Conservation (phyloP, 2,888 invertebrate genomes). For the Oxystoma pomonae region DNA sequence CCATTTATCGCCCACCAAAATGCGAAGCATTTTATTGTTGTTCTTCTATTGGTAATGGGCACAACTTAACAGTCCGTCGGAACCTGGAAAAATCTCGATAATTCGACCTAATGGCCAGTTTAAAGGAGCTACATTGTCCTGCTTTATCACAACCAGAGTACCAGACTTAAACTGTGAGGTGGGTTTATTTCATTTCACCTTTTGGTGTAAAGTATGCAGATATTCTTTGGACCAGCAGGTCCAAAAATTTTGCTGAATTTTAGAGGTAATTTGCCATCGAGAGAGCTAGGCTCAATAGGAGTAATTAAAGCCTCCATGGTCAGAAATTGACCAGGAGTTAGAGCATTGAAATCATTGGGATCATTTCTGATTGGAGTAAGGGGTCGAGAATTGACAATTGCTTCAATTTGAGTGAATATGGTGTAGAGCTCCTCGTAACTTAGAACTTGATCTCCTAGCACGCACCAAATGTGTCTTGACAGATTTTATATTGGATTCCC, state of each 20-base stretch:
- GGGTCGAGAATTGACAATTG: not conserved
- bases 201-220: slow-evolving; percentile 2
- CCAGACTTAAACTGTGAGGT: not conserved
- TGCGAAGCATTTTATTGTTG: no score
- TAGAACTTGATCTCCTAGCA: not conserved
- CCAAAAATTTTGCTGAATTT: slow-evolving; percentile 3
- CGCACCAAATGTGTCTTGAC: not conserved
- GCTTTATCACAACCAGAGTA: not conserved
- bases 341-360: not conserved
- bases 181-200: not conserved
- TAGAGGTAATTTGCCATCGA: not conserved
- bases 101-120: not conserved
- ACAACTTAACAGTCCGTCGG: no score
- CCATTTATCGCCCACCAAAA: no score
- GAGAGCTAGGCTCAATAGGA: not conserved
- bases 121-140: not conserved
- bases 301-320: not conserved
- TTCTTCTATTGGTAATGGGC: no score
- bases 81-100: not conserved
- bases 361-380: not conserved
- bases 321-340: not conserved
- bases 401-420: not conserved
- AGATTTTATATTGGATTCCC: not conserved
- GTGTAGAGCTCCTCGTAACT: not conserved
- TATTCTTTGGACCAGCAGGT: not conserved